Base-by-base conservation (phyloP, 2,797 vertebrate species). In the Rhinella marina region DNA sequence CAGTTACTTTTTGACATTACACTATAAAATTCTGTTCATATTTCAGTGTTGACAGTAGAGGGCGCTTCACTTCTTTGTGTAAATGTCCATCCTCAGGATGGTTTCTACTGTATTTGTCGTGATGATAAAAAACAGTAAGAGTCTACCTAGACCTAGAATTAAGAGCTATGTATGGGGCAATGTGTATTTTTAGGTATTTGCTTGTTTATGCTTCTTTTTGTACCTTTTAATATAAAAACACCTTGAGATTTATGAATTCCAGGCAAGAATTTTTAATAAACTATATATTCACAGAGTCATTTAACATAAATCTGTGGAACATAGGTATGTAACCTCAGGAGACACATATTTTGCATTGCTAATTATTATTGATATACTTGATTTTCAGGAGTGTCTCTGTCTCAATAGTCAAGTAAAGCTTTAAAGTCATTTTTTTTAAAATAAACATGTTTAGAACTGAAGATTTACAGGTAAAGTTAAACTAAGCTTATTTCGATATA, bases 401-500 rank as follows among this genome's bases (percentile, higher is more conserved):
- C 41, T 41, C 41, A 11, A 16, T 48, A 73, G 2, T 70, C 16
- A 70, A 70, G 64, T 12, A 70, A 19, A 32, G 32, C 7, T 17
- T 70, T 0, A 17, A 32, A 32, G 32, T 32, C 0, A n/a, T n/a
- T 8, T 14, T 68, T 32, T 70, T 70, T 12, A 23, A 54, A 54
- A 16, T 11, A 66, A 82, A 70, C 27, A 1, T 27, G 7, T 54
- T 83, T 17, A 21, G 56, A 52, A 19, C 11, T 57, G 6, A 57
- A 56, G 14, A 91, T 86, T 89, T 90, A 88, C 81, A 64, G 64
- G 19, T 90, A 91, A 89, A 89, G 61, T 0, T 82, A 76, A 52
- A 54, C 86, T 41, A 10, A 78, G 2, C 92, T 92, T 93, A 66
- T 91, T 88, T 88, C 92, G 90, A 52, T 84, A 90, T 81, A 85